Base-by-base conservation (phyloP, 2,888 invertebrate species). In the Chaetogeoica ovagalla region DNA sequence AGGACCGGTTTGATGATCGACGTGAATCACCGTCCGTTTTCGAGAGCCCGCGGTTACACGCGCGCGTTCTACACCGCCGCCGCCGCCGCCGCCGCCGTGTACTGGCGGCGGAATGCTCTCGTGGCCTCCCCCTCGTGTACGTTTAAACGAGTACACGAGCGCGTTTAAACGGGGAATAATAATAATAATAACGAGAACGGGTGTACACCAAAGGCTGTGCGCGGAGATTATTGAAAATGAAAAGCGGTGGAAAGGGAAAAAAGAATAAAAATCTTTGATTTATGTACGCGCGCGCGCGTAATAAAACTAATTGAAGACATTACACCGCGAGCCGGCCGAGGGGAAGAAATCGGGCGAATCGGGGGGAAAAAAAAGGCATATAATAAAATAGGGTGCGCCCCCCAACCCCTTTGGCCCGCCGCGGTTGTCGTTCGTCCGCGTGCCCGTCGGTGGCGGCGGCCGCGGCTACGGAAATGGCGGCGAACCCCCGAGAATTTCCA, bases 241-340 rank as follows among this genome's bases (percentile, higher is more conserved):
- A 43, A 57, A n/a, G 13, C 5, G 13, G 43, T 43, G 7, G 43
- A 9, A 9, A 9, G 39, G 39, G 39, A 7, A 6, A 7, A 7
- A 7, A 7, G 6, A 30, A 23, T 48, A 55, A 55, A 37, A 63
- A 55, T 65, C 43, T 66, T 43, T 76, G 75, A 76, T 76, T 76
- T 76, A 76, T 76, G 57, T 75, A 65, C 15, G 21, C 9, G 23
- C 57, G 19, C 5, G 5, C 21, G 23, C 57, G 60, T 63, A 79
- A 79, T 79, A 79, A 79, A 79, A 79, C 79, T 79, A 79, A 79
- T 79, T 71, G 79, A 79, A 79, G 70, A 79, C 79, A 79, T 79
- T 79, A 71, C 39, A 23, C 17, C 19, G 69, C 1, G 68, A 17
- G 30, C 4, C 30, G 69, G 60, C 68, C 52, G 55, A 57, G 79